These are phyloP conservation scores for Orycteropus afer DNA, from an alignment of 2,113 vertebrate species.

Conservation along the genomic window DNA sequence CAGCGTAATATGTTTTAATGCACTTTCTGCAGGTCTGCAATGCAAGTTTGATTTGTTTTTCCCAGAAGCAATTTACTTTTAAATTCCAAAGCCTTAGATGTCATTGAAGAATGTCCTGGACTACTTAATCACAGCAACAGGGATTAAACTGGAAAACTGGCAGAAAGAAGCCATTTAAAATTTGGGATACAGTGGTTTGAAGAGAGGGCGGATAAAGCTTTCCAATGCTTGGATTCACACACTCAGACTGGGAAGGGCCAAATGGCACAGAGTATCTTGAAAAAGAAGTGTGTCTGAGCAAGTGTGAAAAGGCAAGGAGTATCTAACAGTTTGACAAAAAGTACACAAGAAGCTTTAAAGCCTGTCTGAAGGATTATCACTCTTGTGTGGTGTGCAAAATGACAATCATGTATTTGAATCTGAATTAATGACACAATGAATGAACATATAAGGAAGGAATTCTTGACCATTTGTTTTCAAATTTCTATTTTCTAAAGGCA, in stretches of 20 bases:
- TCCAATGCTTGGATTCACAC: not conserved
- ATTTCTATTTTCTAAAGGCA: not conserved
- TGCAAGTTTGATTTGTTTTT: constrained; percentile 84
- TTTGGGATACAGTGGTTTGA: constrained; percentile 21
- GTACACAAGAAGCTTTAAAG: not conserved
- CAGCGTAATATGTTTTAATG: constrained; percentile 82
- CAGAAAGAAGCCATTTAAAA: constrained; percentile 65
- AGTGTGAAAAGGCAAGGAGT: not conserved
- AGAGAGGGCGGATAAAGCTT: constrained; percentile 28
- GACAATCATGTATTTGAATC: not conserved
- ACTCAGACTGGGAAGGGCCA: not conserved
- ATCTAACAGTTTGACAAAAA: not conserved
- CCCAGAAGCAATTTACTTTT: constrained; percentile 81
- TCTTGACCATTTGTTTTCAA: not conserved
- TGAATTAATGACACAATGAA: not conserved
- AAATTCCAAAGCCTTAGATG: constrained; percentile 79
- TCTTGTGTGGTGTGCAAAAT: not conserved
- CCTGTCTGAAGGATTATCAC: not conserved
- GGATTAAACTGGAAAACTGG: constrained; percentile 73
- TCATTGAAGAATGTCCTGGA: constrained; percentile 79
- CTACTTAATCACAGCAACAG: constrained; percentile 75
- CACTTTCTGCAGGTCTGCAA: constrained; percentile 75
- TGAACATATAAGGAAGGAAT: not conserved
- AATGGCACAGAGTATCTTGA: not conserved
- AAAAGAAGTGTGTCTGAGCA: not conserved